Evolutionary conservation across 2,113 vertebrate genomes (phyloP), one percentile per base, ranked within the genome.

Genomic region (Urocynchramus pylzowi): DNA sequence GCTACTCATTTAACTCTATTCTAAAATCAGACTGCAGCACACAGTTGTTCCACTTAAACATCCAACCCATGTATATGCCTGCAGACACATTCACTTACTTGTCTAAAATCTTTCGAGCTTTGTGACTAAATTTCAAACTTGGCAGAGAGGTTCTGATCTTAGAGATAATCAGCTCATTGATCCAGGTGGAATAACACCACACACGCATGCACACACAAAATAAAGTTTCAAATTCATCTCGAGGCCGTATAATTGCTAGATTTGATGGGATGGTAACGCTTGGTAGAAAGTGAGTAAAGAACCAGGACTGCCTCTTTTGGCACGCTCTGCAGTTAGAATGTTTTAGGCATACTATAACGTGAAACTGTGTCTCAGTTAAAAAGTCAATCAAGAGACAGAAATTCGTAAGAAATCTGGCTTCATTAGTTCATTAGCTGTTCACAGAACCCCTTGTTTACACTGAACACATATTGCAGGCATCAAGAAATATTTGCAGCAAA

Each of bases 391-490:
- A 67, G 64, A 81, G 33, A 63, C 35, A 87, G 84, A 94, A 78
- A 82, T 96, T 37, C 71, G 19, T 63, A 93, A 57, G 57, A 94
- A 94, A 93, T 95, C 67, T 95, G 94, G 82, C 92, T 92, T 83
- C 90, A 83, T 93, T 91, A 79, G 87, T 76, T 76, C 85, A 93
- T 94, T 91, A 95, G 61, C 67, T 95, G 61, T n/a, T 97, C 64
- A 30, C 45, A 95, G 78, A 93, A 93, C 23, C 68, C 41, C 57
- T 84, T 95, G 60, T 92, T 96, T 94, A 92, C 69, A 79, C 41
- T 37, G 84, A 84, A 27, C 41, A 70, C 94, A 92, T 95, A 94
- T 89, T 95, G 91, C 57, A 92, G 44, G 57, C 84, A 89, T 95
- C 91, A 95, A 96, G 52, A 92, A 95, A 50, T 67, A 89, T 93